A percentile compares a stretch with the other conserved stretches of the same genome.
Conservation (phyloP, 2,888 invertebrate species). For the Drosophila greeni region DNA sequence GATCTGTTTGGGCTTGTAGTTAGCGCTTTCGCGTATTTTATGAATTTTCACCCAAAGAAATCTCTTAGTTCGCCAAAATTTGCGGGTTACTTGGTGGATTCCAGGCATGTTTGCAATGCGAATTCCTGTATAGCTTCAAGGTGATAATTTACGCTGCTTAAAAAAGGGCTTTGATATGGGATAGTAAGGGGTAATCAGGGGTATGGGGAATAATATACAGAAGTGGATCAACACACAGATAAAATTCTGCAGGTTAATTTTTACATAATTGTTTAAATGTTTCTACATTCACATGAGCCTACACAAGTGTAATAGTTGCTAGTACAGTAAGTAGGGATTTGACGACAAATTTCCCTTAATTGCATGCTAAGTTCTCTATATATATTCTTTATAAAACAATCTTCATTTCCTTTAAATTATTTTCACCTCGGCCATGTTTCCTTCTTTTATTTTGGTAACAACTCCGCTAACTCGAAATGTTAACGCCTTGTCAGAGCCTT, state of each 20-base stretch:
- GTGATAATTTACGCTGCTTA: neutral
- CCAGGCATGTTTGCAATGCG: neutral
- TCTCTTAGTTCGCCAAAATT: neutral
- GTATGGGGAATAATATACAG: neutral
- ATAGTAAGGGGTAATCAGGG: neutral
- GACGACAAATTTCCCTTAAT: neutral
- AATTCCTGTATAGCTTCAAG: neutral
- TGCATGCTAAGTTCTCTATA: too few species aligned
- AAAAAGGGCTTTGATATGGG: neutral
- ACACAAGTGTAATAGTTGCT: too few species aligned
- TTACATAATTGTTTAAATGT: too few species aligned
- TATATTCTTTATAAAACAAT: too few species aligned
- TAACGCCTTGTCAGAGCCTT: conserved; percentile 55
- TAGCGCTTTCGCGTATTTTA: conserved; percentile 32
- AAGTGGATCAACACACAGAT: neutral
- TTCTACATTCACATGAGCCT: too few species aligned
- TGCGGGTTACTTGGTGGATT: neutral
- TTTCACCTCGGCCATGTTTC: neutral
- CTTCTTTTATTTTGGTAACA: conserved; percentile 40
- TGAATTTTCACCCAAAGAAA: conserved; percentile 2
- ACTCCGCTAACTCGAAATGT: conserved; percentile 57
- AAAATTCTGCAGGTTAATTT: neutral
- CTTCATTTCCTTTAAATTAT: neutral
- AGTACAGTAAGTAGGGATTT: neutral
- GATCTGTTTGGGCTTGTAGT: conserved; percentile 50